Conservation (phyloP, 2,113 vertebrate genomes). For the Pagrus major region DNA sequence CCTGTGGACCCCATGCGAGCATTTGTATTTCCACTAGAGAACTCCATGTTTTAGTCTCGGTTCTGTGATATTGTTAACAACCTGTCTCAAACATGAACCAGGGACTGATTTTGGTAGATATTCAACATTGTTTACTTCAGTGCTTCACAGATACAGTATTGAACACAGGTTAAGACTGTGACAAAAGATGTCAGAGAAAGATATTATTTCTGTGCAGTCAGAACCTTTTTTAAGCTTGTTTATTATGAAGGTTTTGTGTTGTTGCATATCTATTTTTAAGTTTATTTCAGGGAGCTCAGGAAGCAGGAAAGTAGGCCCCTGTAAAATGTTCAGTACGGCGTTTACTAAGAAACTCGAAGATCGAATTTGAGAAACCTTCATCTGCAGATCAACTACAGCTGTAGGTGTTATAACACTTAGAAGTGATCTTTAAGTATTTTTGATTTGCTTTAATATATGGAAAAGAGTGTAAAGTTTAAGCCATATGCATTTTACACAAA, state of each 20-base stretch:
- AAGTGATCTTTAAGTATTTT: not conserved
- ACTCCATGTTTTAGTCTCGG: constrained; percentile 4
- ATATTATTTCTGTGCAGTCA: not conserved
- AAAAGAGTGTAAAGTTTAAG: not conserved
- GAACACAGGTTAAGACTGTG: not conserved
- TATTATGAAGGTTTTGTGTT: not conserved
- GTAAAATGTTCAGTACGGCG: not conserved
- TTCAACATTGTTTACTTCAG: constrained; percentile 22
- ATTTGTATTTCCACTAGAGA: constrained; percentile 16
- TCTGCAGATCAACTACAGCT: not conserved
- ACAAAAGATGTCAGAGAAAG: constrained; percentile 2
- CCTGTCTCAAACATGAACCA: not conserved
- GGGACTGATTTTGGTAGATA: constrained; percentile 10
- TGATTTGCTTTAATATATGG: not conserved
- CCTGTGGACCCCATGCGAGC: constrained; percentile 5
- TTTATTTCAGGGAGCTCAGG: not conserved
- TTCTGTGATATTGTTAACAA: constrained; percentile 19
- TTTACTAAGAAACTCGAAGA: not conserved
- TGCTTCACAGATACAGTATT: not conserved
- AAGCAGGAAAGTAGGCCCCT: not conserved
- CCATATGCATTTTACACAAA: not conserved
- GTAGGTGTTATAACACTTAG: not conserved
- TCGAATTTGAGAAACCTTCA: constrained; percentile 2
- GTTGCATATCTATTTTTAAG: not conserved
- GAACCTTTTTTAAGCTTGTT: not conserved